A percentile compares a stretch with the other conserved stretches of the same genome.
Evolutionary conservation across 2,888 invertebrate species (phyloP).

Genomic region (Machimus rusticus): DNA sequence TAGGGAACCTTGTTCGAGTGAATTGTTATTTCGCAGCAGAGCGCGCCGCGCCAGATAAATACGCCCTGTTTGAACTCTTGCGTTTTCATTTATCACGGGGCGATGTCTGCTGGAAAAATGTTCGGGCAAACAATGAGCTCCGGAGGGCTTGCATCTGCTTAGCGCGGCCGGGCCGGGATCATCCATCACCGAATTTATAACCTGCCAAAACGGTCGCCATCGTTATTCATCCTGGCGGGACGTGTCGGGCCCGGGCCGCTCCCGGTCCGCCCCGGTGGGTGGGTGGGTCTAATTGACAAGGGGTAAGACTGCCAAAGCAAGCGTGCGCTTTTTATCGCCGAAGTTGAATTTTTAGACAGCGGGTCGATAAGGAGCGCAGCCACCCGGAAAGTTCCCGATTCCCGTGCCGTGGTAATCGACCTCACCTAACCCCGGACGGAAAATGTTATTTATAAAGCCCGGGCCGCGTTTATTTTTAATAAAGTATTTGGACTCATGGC

Average conservation of each 20-base stretch:
- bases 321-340: constrained; percentile 29
- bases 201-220: constrained; percentile 20
- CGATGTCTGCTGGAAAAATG: background rate
- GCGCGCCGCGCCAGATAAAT: background rate
- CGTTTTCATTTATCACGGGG: constrained; percentile 15
- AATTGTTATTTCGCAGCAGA: constrained; percentile 3
- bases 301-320: background rate
- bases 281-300: constrained; percentile 3
- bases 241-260: background rate
- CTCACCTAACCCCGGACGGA: background rate
- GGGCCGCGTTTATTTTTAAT: constrained; percentile 33
- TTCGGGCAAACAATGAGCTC: background rate
- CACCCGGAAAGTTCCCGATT: constrained; percentile 29
- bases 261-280: background rate
- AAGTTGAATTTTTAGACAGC: constrained; percentile 23
- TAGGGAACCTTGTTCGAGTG: constrained; percentile 7
- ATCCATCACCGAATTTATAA: constrained; percentile 29
- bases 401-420: constrained; percentile 28
- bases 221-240: constrained; percentile 25
- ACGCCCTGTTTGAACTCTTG: background rate
- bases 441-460: constrained; percentile 25
- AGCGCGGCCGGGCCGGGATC: background rate
- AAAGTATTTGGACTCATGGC: constrained; percentile 2
- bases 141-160: constrained; percentile 16
- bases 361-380: constrained; percentile 18